Percentiles rank a stretch among this genome's conserved stretches.
These are phyloP conservation scores for Lasioglossum pauxillum DNA, from an alignment of 2,888 invertebrate species.

Conservation along the genomic window DNA sequence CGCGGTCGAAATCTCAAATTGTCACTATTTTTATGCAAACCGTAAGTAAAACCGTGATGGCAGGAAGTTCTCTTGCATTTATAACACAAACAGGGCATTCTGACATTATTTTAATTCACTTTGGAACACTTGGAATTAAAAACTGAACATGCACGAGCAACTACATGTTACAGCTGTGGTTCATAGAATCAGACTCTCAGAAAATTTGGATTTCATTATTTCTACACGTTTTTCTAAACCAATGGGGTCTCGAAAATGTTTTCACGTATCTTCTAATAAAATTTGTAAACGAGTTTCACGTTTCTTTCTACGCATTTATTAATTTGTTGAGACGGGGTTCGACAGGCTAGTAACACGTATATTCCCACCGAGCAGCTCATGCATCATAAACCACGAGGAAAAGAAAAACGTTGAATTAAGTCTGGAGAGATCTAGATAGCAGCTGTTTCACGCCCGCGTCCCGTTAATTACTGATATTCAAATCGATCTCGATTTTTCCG, in stretches of 20 bases:
- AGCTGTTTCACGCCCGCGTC: background rate
- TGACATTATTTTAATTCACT: background rate
- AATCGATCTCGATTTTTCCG: background rate
- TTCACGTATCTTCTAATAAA: background rate
- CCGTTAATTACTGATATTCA: background rate
- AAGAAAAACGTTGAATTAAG: background rate
- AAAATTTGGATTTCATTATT: too few species aligned
- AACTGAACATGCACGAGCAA: background rate
- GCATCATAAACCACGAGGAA: background rate
- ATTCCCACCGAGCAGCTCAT: background rate
- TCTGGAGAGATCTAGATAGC: background rate
- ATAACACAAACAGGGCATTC: background rate
- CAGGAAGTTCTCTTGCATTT: background rate
- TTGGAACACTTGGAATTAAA: background rate
- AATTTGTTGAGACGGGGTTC: background rate
- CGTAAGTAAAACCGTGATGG: background rate
- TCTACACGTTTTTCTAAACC: background rate
- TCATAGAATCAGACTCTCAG: too few species aligned
- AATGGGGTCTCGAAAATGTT: background rate
- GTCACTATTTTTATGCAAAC: conserved; percentile 13
- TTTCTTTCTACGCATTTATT: background rate
- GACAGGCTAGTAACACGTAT: background rate
- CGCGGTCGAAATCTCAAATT: conserved; percentile 33
- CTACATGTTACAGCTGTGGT: too few species aligned
- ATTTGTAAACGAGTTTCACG: background rate